phyloP scores from a whole-genome alignment of 92 coral and sea anemone species.

The Bergia sp. region DNA sequence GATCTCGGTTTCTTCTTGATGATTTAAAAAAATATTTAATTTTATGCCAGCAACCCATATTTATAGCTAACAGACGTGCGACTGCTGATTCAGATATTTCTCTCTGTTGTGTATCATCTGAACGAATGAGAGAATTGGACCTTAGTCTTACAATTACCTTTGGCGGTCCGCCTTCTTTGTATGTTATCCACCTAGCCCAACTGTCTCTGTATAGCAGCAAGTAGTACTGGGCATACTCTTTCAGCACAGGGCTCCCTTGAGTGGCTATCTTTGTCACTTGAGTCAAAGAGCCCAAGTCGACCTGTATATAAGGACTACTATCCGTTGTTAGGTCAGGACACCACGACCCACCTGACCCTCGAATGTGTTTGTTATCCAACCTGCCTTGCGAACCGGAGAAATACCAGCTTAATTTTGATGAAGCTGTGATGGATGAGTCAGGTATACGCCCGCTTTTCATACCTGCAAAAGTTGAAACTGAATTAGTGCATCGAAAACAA shows the following conservation, averaged over 20 bases:
- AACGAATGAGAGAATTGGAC: too few species aligned
- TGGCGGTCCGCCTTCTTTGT: conserved; percentile 36
- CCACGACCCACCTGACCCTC: conserved; percentile 65
- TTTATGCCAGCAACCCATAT: background rate
- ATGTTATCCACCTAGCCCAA: conserved; percentile 67
- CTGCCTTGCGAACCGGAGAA: conserved; percentile 68
- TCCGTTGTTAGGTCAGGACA: conserved; percentile 54
- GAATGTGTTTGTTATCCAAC: conserved; percentile 56
- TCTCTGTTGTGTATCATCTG: too few species aligned
- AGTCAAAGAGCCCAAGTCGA: conserved; percentile 56
- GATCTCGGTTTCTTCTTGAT: background rate
- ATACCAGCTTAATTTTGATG: conserved; percentile 60
- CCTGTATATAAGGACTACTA: conserved; percentile 60
- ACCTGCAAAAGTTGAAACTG: background rate
- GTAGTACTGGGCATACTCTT: conserved; percentile 59
- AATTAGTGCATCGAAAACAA: background rate
- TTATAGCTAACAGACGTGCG: too few species aligned
- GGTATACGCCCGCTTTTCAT: conserved; percentile 35
- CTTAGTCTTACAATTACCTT: conserved; percentile 4
- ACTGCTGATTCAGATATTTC: too few species aligned
- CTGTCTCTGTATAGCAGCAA: conserved; percentile 60
- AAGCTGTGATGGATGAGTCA: conserved; percentile 57
- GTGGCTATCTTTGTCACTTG: conserved; percentile 70
- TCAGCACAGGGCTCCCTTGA: conserved; percentile 75
- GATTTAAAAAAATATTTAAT: too few species aligned